Percentiles rank a stretch among this genome's conserved stretches.
phyloP scores from a whole-genome alignment of 2,797 vertebrate species.

The Hydrocynus forskahlii region DNA sequence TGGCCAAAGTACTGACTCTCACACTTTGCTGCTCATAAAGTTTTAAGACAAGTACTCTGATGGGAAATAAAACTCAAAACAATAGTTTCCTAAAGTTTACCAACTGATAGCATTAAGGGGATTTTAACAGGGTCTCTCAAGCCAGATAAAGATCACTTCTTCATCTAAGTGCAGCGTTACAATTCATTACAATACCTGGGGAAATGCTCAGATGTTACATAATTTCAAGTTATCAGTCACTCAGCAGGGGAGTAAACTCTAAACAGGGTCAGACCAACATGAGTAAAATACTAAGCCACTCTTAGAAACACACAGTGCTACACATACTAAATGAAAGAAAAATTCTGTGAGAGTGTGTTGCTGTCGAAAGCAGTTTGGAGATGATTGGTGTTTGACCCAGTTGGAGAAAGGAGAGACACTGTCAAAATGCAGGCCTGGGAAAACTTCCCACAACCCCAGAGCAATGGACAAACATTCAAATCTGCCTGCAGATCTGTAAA shows the following conservation, averaged over 20 bases:
- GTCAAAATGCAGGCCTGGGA: constrained; percentile 23
- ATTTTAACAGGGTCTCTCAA: no score
- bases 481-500: constrained; percentile 3
- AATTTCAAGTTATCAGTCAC: not conserved
- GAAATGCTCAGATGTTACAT: not conserved
- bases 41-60: no score
- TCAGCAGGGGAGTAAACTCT: not conserved
- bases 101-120: no score
- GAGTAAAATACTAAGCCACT: not conserved
- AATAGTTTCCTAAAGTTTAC: no score
- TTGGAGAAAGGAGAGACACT: not conserved
- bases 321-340: not conserved
- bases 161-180: no score
- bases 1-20: no score
- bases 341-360: not conserved
- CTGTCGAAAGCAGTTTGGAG: not conserved
- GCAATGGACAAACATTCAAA: not conserved
- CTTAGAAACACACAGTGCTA: not conserved
- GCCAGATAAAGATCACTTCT: no score
- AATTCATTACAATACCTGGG: not conserved
- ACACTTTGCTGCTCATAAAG: no score
- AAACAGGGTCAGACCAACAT: not conserved
- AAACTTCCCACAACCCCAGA: constrained; percentile 1
- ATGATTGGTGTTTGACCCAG: not conserved
- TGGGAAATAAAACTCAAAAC: no score